Base-by-base conservation (phyloP, 2,113 vertebrate species). In the Dicaeum eximium region DNA sequence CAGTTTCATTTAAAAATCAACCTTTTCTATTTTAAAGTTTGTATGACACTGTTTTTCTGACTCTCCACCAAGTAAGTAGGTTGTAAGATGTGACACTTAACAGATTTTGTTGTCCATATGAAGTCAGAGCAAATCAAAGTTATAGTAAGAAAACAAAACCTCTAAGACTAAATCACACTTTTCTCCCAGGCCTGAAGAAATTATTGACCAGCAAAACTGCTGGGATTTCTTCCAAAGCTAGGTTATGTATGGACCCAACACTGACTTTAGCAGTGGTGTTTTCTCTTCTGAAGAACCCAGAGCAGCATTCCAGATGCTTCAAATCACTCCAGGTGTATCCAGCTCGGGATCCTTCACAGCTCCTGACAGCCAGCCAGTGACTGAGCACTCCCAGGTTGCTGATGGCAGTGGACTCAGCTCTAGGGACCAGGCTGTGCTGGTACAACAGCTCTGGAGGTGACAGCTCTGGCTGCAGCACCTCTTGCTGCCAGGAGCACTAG, bases 291-390 rank as follows among this genome's bases (percentile, higher is more conserved):
- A 4, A 58, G 64, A 81, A 15, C 33, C 15, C 40, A 60, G 31
- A 69, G 37, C 37, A 78, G 37, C 37, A 70, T 33, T 61, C 19
- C 60, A 79, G 45, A 51, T 30, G 61, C 45, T 70, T 79, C 71
- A 79, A 56, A 73, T 69, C 0, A 0, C 15, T 84, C 40, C 44
- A 13, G 0, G 0, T 28, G 8, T 30, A 90, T 23, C 57, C 53
- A 58, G 47, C 18, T 66, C 42, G 47, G 0, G 0, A 53, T 28
- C n/a, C 47, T 37, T 57, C 38, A n/a, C 21, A 33, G 58, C 27
- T 91, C 42, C 56, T 65, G 66, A 19, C 45, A 40, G 65, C 5
- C 2, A 1, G 37, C 1, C 1, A 0, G 33, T 54, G 65, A 45
- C 27, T 24, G 71, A 79, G 30, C 56, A 6, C 35, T 60, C 22